These are phyloP conservation scores for Megalopta genalis DNA, from an alignment of 1,140 invertebrate genomes.

Conservation along the genomic window DNA sequence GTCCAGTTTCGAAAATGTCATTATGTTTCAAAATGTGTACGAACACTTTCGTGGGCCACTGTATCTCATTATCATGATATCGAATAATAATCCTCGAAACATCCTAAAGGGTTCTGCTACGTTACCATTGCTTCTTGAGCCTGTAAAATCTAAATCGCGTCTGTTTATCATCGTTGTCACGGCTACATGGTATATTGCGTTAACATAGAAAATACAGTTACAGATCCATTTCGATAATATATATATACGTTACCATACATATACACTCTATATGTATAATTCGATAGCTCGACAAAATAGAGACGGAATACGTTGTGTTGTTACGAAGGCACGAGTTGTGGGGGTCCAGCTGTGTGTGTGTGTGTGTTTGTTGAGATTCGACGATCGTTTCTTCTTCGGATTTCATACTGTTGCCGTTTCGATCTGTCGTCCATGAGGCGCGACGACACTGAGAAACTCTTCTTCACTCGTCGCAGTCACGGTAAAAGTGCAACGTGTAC, in stretches of 20 bases:
- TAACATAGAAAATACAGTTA: conserved; percentile 56
- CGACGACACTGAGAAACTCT: no score
- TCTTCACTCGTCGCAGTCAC: conserved; percentile 75
- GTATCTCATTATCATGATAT: no score
- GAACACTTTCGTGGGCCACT: no score
- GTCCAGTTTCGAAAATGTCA: no score
- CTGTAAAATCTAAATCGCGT: conserved; percentile 29
- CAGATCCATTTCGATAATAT: conserved; percentile 9
- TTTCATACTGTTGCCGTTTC: no score
- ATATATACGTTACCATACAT: conserved; percentile 16
- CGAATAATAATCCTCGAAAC: not conserved
- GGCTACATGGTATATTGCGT: conserved; percentile 23
- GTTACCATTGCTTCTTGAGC: conserved; percentile 19
- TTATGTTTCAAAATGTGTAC: no score
- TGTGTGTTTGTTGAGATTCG: conserved; percentile 7
- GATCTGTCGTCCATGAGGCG: no score
- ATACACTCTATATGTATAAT: conserved; percentile 30
- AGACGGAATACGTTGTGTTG: conserved; percentile 37
- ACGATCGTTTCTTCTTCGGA: no score
- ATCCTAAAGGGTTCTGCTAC: not conserved
- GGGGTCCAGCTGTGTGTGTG: no score
- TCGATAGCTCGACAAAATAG: conserved; percentile 27
- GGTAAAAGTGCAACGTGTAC: conserved; percentile 75
- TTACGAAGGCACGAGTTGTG: conserved; percentile 63
- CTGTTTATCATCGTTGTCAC: conserved; percentile 26